phyloP scores from a whole-genome alignment of 2,113 vertebrate species.

The Melanocharis versteri region DNA sequence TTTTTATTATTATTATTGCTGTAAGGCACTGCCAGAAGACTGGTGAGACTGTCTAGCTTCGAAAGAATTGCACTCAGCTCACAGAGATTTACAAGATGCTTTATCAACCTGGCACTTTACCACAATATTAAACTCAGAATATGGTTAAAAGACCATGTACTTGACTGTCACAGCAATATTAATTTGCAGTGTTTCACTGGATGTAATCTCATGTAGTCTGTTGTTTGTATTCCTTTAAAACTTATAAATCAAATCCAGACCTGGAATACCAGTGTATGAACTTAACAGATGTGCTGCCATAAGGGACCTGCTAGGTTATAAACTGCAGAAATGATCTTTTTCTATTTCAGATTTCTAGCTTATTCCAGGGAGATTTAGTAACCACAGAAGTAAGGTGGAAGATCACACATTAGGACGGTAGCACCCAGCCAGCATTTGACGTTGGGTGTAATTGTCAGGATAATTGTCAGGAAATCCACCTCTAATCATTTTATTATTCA shows the following conservation, averaged over 20 bases:
- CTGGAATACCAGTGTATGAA: constrained; percentile 55
- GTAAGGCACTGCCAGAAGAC: constrained; percentile 22
- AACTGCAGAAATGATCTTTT: constrained; percentile 67
- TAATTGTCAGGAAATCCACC: constrained; percentile 47
- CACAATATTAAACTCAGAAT: neutral
- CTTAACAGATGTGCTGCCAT: constrained; percentile 70
- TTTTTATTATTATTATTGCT: constrained; percentile 46
- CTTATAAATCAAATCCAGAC: constrained; percentile 68
- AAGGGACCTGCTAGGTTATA: constrained; percentile 64
- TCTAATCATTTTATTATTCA: constrained; percentile 22
- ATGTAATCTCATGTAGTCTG: constrained; percentile 25
- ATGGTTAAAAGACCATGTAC: constrained; percentile 14
- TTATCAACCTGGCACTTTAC: constrained; percentile 15
- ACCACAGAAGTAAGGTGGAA: constrained; percentile 30
- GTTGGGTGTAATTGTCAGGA: constrained; percentile 50
- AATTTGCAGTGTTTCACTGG: constrained; percentile 48
- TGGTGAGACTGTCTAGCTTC: neutral
- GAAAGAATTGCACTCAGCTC: constrained; percentile 11
- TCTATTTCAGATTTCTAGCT: constrained; percentile 42
- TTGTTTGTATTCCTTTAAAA: constrained; percentile 61
- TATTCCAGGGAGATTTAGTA: constrained; percentile 50
- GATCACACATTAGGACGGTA: neutral
- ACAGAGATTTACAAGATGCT: constrained; percentile 23
- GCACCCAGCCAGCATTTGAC: constrained; percentile 49
- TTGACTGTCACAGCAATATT: constrained; percentile 23